Base-by-base conservation (phyloP, 2,888 invertebrate species). In the Drosophila nigricruria region DNA sequence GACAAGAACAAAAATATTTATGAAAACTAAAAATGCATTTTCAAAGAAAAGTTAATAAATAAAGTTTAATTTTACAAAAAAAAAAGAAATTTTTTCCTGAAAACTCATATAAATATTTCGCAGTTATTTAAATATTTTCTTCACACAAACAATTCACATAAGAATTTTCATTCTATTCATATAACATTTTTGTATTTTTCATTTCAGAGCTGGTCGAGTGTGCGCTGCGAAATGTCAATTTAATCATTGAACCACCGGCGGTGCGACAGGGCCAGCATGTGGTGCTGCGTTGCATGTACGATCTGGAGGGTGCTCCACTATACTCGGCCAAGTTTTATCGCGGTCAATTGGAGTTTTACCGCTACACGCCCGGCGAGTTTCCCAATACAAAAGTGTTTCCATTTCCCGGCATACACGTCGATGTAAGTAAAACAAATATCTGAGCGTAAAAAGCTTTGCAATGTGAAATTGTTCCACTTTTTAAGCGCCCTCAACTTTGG, bases 281-380 rank as follows among this genome's bases (percentile, higher is more conserved):
- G 2, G 95, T 95, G 8, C 93, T 97, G 50, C 94, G 94, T 61
- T 97, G 97, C 92, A 94, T 95, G 77, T 96, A 97, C 89, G 96
- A 97, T 91, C 94, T 97, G 93, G 95, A 96, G 89, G 95, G 95
- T 0, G 95, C 95, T 5, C 95, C 95, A 1, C 94, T 97, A 53
- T 97, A 97, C 93, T 95, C 97, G 5, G 96, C 97, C 73, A 97
- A 97, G 94, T 97, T 97, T 96, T 97, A 97, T 93, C 94, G 97
- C 64, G 97, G 97, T 6, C 95, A 94, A 89, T 94, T 95, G 89
- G 97, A 97, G 94, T 97, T 97, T 93, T 97, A 96, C 93, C 94
- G 97, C 78, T 97, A 95, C 91, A 96, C 96, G 14, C 97, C 97
- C 0, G 94, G 94, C 84, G 96, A 97, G 84, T 93, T 93, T n/a